Conservation (phyloP, 1,140 invertebrate species). For the Drosophila eugracilis region DNA sequence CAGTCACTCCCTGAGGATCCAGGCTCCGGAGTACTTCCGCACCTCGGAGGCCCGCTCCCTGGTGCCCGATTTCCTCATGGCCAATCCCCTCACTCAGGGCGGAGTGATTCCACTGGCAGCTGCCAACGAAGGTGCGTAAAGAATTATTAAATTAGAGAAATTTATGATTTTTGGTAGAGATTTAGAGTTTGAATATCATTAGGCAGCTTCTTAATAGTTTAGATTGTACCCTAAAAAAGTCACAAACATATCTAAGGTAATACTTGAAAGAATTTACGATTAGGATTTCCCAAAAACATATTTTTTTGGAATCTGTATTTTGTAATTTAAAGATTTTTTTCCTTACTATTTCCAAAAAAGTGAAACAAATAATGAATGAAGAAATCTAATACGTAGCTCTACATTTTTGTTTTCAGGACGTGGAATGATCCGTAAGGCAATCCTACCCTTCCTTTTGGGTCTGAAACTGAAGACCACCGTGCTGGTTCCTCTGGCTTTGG, state of each 20-base stretch:
- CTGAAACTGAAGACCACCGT: conserved; percentile 94
- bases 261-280: too few species aligned
- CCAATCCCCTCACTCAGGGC: conserved; percentile 87
- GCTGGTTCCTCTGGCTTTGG: conserved; percentile 91
- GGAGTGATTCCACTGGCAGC: conserved; percentile 88
- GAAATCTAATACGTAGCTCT: background rate
- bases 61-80: conserved; percentile 89
- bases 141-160: too few species aligned
- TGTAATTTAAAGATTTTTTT: too few species aligned
- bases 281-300: too few species aligned
- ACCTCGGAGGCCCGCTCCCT: conserved; percentile 86
- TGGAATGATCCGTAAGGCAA: conserved; percentile 92
- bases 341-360: too few species aligned
- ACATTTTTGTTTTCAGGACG: conserved; percentile 86
- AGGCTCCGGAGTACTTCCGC: conserved; percentile 87
- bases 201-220: too few species aligned
- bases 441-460: conserved; percentile 93
- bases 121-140: conserved; percentile 87
- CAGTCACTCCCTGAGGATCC: conserved; percentile 88
- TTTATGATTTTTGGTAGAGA: too few species aligned
- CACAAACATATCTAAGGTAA: too few species aligned
- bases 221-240: too few species aligned
- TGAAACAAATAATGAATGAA: too few species aligned
- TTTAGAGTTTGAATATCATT: too few species aligned
- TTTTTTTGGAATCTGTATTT: too few species aligned